These are phyloP conservation scores for Stenotaenia linearis DNA, from an alignment of 2,888 invertebrate genomes.

Conservation along the genomic window DNA sequence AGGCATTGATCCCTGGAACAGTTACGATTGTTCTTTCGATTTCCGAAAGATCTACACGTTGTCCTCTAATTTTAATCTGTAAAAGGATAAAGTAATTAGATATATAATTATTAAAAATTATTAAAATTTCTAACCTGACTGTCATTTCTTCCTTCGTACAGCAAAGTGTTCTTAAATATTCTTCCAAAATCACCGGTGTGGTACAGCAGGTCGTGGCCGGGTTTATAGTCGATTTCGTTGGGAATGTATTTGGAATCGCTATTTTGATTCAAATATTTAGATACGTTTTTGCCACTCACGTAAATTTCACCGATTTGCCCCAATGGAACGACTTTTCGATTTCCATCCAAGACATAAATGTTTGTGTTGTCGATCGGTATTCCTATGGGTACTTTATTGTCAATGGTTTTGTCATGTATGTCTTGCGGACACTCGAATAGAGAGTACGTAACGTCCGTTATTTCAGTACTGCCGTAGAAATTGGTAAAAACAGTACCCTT, in stretches of 20 bases:
- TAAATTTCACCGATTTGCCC: conserved; percentile 75
- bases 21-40: conserved; percentile 67
- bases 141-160: conserved; percentile 60
- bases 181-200: conserved; percentile 79
- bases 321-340: conserved; percentile 61
- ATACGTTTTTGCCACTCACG: conserved; percentile 69
- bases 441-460: conserved; percentile 79
- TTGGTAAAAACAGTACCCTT: conserved; percentile 57
- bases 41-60: conserved; percentile 76
- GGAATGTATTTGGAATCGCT: conserved; percentile 55
- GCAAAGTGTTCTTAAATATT: conserved; percentile 61
- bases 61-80: conserved; percentile 70
- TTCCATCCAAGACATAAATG: conserved; percentile 70
- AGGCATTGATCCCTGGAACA: conserved; percentile 64
- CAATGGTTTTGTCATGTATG: conserved; percentile 30
- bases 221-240: conserved; percentile 64
- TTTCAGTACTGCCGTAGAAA: conserved; percentile 86
- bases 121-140: conserved; percentile 31
- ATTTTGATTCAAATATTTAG: neutral
- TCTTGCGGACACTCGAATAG: conserved; percentile 55
- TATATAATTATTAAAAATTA: too few relatives aligned
- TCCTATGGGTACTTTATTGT: conserved; percentile 66
- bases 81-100: neutral
- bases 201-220: conserved; percentile 57
- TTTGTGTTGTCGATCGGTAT: conserved; percentile 71